Percentiles rank a stretch among this genome's conserved stretches.
These are phyloP conservation scores for Benitochromis conjunctus DNA, from an alignment of 2,113 vertebrate genomes.

Conservation along the genomic window DNA sequence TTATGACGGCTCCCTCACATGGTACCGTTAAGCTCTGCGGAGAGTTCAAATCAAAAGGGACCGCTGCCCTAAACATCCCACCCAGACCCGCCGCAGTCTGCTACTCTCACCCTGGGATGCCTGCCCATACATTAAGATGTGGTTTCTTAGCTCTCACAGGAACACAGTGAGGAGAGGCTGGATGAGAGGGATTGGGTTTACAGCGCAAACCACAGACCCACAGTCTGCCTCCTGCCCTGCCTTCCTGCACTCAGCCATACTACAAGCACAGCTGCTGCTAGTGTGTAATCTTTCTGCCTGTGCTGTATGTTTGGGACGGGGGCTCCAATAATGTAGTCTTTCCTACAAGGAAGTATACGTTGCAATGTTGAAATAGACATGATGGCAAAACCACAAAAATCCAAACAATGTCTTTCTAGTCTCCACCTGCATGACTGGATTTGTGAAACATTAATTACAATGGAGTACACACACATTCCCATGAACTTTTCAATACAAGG, in stretches of 20 bases:
- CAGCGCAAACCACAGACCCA: constrained; percentile 66
- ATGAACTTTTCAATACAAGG: constrained; percentile 27
- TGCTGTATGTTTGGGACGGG: not conserved
- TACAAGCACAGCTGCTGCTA: constrained; percentile 49
- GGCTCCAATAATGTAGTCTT: not conserved
- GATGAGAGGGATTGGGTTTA: constrained; percentile 72
- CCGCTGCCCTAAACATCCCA: constrained; percentile 41
- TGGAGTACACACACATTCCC: not conserved
- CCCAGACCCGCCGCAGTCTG: constrained; percentile 52
- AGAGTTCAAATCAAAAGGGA: constrained; percentile 34
- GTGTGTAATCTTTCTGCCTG: constrained; percentile 33
- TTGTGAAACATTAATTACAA: not conserved
- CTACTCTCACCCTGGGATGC: constrained; percentile 61
- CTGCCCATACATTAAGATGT: constrained; percentile 71
- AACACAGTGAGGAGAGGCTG: constrained; percentile 60
- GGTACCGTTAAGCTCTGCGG: constrained; percentile 1
- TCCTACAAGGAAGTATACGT: not conserved
- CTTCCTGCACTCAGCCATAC: constrained; percentile 46
- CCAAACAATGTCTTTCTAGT: not conserved
- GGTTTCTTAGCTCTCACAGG: constrained; percentile 65
- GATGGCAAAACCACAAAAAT: not conserved
- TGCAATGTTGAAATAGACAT: not conserved
- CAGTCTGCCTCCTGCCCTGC: constrained; percentile 58
- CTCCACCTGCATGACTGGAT: not conserved
- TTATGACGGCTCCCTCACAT: not conserved